Base-by-base conservation (phyloP, 1,140 invertebrate genomes). In the Pararge aegeria region DNA sequence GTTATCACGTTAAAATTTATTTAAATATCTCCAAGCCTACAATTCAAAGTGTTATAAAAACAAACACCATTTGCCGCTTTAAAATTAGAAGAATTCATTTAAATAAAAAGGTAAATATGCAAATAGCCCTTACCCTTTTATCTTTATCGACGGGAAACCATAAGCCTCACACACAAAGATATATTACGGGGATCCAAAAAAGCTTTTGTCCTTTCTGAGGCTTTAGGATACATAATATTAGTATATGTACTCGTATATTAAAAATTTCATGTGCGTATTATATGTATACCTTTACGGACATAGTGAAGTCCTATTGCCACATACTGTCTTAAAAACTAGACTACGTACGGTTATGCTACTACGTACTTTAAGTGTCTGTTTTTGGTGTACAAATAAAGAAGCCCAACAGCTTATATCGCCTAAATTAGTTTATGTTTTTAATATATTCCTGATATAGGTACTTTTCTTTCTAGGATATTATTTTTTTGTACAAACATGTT, bases 111-210 rank as follows among this genome's bases (percentile, higher is more conserved):
- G 30, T 34, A 12, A 34, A 34, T 12, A 34, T 34, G 30, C 30
- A 34, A 34, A 34, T 34, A 12, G 30, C 30, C 3, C 10, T 34
- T 12, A 12, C n/a, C 38, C 49, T 53, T 59, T 59, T 59, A 59
- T 59, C 57, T 59, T 52, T 53, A 59, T 59, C 27, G 57, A 46
- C 49, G n/a, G 27, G 38, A 59, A 52, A 42, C 38, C 49, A 34
- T 53, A 59, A 30, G 21, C 50, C 38, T 34, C 38, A 30, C 57
- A 34, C 49, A n/a, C 48, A 15, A 9, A 38, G 38, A 53, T 52
- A 60, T 40, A 60, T 60, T 49, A 60, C 29, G 24, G 27, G 40
- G 30, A 48, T 54, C 40, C 58, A 60, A 60, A 60, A 60, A 53
- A 29, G 27, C 51, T 12, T 30, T 30, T 54, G 50, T 60, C 58